phyloP scores from a whole-genome alignment of 1,140 invertebrate genomes.

The Popillia japonica region DNA sequence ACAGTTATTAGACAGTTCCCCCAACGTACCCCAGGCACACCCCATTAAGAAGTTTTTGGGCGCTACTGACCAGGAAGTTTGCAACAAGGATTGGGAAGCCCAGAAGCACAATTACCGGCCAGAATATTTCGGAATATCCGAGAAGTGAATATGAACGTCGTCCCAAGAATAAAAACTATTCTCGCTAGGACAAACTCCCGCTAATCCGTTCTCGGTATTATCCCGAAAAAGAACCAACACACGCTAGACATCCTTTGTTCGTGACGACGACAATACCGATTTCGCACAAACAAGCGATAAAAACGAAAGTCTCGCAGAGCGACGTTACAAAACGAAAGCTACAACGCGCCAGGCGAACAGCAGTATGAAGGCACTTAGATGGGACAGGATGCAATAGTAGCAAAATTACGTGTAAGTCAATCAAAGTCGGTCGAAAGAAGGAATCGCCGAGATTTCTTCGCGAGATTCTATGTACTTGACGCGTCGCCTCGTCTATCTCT shows the following conservation, averaged over 20 bases:
- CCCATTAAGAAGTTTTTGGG: no score
- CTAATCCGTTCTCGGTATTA: background rate
- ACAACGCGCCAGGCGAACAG: background rate
- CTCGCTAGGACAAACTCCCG: background rate
- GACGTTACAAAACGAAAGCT: background rate
- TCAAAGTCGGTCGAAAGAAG: background rate
- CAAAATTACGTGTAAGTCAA: constrained; percentile 5
- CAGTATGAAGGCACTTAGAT: background rate
- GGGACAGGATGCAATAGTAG: background rate
- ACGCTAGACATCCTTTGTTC: background rate
- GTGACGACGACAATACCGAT: background rate
- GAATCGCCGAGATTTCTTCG: background rate
- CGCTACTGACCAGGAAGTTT: no score
- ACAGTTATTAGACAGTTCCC: no score
- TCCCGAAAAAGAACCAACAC: no score
- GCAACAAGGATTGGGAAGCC: no score
- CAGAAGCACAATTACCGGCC: no score
- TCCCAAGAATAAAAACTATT: no score
- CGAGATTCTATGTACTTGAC: no score
- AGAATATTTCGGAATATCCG: no score
- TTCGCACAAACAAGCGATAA: background rate
- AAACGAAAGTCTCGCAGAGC: background rate
- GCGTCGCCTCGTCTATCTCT: no score
- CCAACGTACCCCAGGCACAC: no score
- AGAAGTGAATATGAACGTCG: no score